A percentile compares a stretch with the other conserved stretches of the same genome.
Conservation (phyloP, 2,113 vertebrate species). For the Pseudonaja textilis region DNA sequence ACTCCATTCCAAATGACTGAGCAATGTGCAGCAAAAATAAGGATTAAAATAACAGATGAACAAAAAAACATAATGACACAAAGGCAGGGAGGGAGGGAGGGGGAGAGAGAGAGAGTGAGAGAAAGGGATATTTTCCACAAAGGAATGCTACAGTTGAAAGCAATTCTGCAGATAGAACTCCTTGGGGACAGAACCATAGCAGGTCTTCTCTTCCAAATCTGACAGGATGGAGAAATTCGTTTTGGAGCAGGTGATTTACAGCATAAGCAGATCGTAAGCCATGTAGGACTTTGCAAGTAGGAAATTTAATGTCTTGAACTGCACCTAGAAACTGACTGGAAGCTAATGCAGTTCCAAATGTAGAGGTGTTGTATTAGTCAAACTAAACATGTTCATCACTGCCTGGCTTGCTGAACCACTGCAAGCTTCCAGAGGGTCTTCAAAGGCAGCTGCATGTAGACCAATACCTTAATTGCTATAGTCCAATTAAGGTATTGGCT, state of each 20-base stretch:
- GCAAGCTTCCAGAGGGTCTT: neutral
- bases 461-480: neutral
- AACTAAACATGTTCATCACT: neutral
- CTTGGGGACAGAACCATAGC: neutral
- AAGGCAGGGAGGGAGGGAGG: neutral
- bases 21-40: neutral
- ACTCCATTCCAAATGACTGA: neutral
- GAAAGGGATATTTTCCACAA: neutral
- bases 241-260: neutral
- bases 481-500: neutral
- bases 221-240: neutral
- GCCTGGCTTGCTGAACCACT: neutral
- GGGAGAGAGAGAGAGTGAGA: too few species aligned
- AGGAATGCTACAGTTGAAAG: neutral
- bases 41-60: neutral
- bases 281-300: neutral
- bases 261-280: neutral
- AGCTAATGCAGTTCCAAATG: neutral
- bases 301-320: neutral
- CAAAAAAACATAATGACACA: neutral
- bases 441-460: neutral
- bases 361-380: neutral
- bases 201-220: neutral
- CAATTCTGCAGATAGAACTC: neutral
- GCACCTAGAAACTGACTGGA: neutral